Conservation (phyloP, 1,140 invertebrate genomes). For the Sarcophaga bullata region DNA sequence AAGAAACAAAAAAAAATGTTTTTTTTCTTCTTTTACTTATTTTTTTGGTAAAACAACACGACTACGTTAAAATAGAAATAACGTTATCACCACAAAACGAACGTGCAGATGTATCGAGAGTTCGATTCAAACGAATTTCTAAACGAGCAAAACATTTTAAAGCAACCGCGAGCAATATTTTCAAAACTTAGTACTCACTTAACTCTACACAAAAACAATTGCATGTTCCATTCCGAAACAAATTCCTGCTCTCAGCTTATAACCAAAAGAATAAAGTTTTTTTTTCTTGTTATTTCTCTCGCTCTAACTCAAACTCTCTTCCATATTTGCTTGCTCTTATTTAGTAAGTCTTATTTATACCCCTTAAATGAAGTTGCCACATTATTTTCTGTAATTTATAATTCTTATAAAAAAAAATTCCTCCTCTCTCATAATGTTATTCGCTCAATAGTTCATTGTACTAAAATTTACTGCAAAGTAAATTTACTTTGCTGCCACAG, state of each 20-base stretch:
- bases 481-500: neutral
- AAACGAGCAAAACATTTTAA: constrained; percentile 38
- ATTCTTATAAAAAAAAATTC: too few species aligned
- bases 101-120: constrained; percentile 42
- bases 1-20: constrained; percentile 12
- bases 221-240: neutral
- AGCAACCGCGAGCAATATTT: neutral
- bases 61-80: neutral
- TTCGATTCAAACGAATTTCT: constrained; percentile 43
- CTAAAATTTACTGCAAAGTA: constrained; percentile 17
- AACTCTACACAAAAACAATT: neutral
- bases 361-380: constrained; percentile 5
- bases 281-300: neutral
- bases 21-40: neutral
- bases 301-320: neutral
- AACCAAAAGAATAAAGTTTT: neutral
- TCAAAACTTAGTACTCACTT: neutral
- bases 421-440: neutral
- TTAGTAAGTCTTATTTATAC: neutral
- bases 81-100: constrained; percentile 34
- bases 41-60: neutral
- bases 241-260: neutral
- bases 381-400: neutral
- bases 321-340: too few species aligned
- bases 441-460: constrained; percentile 12